Evolutionary conservation across 2,797 vertebrate species (phyloP), one percentile per base, ranked within the genome.

Genomic region (Podarcis lilfordi): DNA sequence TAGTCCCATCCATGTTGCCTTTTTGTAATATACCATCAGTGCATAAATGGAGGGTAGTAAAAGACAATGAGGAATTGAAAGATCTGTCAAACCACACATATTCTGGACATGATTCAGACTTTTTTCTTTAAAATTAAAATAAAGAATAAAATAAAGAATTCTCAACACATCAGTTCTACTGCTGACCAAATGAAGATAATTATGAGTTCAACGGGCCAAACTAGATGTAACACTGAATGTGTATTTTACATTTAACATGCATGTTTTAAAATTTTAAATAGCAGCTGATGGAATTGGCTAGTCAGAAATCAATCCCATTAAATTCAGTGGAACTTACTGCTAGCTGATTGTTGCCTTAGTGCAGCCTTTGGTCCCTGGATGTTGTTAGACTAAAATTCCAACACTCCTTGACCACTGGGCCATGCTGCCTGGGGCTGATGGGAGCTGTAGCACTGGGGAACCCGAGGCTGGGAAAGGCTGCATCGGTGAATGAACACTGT

Each of bases 401-500:
- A n/a, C 68, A 13, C n/a, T 69, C 68, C 68, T 55, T 55, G 50
- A 55, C 68, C 68, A 69, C 3, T 11, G 10, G n/a, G 13, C 29
- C 10, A 15, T 15, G 68, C 68, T 69, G 27, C 27, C 68, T 69
- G 68, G 68, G 68, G 68, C 27, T n/a, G 68, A 27, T 69, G 68
- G 66, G 66, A 29, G 21, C n/a, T 72, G n/a, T 19, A 35, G 50
- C 50, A 15, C 3, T 55, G 3, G 50, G 50, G 50, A 55, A 55
- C 50, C 11, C 50, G 1, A 55, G 50, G 50, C 50, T 55, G 50
- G 50, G 50, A 55, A 55, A 55, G 13, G 13, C 21, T 64, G 21
- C 71, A 1, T 74, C 19, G 88, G 68, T 55, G 15, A 94, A 32
- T 37, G 66, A 88, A 84, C 61, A n/a, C 17, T 87, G 87, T 78